phyloP scores from a whole-genome alignment of 2,113 vertebrate species.

The Tetrax tetrax region DNA sequence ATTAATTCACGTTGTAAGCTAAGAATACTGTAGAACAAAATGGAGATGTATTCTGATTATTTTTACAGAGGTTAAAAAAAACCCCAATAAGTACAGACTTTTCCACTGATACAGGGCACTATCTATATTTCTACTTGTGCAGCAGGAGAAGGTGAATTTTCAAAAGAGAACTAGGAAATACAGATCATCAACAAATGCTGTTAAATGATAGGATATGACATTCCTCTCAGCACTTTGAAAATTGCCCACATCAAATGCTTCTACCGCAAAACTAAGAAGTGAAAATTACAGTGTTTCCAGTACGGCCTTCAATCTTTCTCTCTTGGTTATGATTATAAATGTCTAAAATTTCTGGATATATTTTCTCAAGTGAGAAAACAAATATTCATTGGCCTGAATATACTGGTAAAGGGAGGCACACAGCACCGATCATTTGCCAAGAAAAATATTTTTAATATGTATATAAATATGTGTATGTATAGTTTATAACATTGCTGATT shows the following conservation, averaged over 20 bases:
- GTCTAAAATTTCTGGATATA: neutral
- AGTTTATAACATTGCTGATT: neutral
- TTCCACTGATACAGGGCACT: neutral
- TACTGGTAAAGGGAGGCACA: neutral
- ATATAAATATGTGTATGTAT: neutral
- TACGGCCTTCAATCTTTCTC: neutral
- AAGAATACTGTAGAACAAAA: neutral
- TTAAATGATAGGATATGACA: neutral
- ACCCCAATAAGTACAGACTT: neutral
- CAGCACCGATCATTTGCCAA: neutral
- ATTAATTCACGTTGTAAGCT: neutral
- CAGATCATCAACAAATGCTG: neutral
- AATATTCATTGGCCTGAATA: neutral
- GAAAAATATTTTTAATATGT: neutral
- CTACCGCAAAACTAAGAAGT: neutral
- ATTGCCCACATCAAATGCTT: neutral
- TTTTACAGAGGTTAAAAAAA: neutral
- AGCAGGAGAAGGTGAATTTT: neutral
- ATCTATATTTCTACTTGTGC: neutral
- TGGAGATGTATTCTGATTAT: neutral
- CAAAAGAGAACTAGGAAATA: neutral
- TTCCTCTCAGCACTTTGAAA: neutral
- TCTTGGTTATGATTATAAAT: neutral
- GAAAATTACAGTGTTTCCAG: slow-evolving; percentile 20
- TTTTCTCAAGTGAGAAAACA: neutral